These are phyloP conservation scores for Leucoraja ocellata DNA, from an alignment of 2,797 vertebrate species.

Conservation along the genomic window DNA sequence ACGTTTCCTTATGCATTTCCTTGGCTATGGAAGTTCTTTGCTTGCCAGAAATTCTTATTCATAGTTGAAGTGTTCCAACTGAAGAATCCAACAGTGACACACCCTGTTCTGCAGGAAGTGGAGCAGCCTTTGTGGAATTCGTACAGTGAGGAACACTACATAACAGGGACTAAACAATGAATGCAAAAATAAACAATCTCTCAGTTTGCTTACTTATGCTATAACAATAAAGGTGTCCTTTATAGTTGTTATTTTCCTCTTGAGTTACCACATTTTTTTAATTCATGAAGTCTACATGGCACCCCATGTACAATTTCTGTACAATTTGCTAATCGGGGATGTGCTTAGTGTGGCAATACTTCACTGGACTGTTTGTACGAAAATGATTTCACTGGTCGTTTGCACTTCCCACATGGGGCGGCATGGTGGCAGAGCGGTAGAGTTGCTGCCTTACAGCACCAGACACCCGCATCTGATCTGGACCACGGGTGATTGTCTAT, in stretches of 20 bases:
- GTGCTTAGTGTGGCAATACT: too few relatives aligned
- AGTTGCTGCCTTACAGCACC: too few relatives aligned
- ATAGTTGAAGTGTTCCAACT: background rate
- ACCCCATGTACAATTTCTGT: background rate
- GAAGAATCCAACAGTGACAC: background rate
- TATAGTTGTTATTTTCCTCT: background rate
- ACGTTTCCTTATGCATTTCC: background rate
- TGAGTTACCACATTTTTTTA: background rate
- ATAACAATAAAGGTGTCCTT: background rate
- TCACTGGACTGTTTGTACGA: too few relatives aligned
- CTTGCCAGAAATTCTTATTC: background rate
- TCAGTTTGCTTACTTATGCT: too few relatives aligned
- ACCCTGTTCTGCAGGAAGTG: background rate
- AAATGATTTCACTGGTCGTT: too few relatives aligned
- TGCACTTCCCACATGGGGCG: too few relatives aligned
- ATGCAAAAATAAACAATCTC: slow-evolving; percentile 28
- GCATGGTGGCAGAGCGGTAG: too few relatives aligned
- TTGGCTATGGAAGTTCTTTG: background rate
- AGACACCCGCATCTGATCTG: too few relatives aligned
- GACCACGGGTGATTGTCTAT: too few relatives aligned
- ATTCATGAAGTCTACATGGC: background rate
- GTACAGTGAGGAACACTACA: background rate
- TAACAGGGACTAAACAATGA: background rate
- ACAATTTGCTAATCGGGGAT: too few relatives aligned
- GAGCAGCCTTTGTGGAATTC: background rate